These are phyloP conservation scores for Anoura caudifer DNA, from an alignment of 2,113 vertebrate genomes.

Conservation along the genomic window DNA sequence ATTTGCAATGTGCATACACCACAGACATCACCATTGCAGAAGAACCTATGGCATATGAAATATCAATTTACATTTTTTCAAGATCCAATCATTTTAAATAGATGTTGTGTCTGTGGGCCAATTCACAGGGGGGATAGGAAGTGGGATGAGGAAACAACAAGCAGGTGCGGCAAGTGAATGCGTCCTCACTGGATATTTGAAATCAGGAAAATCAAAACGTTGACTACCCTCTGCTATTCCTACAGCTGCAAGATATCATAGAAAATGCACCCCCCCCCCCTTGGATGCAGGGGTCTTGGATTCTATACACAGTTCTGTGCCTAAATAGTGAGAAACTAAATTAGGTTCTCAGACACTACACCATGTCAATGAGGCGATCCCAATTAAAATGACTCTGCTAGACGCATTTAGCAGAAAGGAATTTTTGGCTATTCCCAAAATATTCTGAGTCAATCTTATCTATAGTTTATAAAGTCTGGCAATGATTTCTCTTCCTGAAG, in stretches of 20 bases:
- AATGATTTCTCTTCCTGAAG: background rate
- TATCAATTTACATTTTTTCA: slow-evolving; percentile 61
- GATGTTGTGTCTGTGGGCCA: slow-evolving; percentile 55
- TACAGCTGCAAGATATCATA: slow-evolving; percentile 72
- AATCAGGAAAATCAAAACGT: slow-evolving; percentile 71
- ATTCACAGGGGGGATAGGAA: slow-evolving; percentile 50
- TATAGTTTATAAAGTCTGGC: background rate
- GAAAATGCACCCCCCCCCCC: slow-evolving; percentile 58
- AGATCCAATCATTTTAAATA: slow-evolving; percentile 70
- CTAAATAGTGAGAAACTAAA: slow-evolving; percentile 39
- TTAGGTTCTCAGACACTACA: background rate
- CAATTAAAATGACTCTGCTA: background rate
- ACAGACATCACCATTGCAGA: slow-evolving; percentile 54
- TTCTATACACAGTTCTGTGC: background rate
- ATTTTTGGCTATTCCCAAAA: background rate
- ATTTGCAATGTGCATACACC: slow-evolving; percentile 61
- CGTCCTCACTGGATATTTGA: slow-evolving; percentile 60
- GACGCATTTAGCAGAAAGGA: background rate
- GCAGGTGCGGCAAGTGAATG: slow-evolving; percentile 62
- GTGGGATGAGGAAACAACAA: slow-evolving; percentile 44
- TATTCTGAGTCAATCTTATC: background rate
- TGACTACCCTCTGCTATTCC: slow-evolving; percentile 69
- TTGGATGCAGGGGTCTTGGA: slow-evolving; percentile 43
- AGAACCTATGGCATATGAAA: slow-evolving; percentile 61
- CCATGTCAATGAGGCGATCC: background rate